Evolutionary conservation across 1,140 invertebrate genomes (phyloP).

Genomic region (Octopus sinensis): DNA sequence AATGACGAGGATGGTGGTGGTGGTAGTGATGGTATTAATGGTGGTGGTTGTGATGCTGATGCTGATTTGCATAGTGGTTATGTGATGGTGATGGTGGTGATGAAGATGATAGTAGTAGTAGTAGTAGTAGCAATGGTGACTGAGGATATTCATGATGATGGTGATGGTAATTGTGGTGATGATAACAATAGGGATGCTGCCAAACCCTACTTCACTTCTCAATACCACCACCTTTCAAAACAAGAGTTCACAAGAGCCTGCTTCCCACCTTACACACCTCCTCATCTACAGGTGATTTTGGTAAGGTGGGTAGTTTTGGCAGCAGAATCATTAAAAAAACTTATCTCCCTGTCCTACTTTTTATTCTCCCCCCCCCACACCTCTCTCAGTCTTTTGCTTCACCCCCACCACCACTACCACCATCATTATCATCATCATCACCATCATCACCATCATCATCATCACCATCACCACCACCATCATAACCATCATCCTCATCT

Average conservation of each 20-base stretch:
- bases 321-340: too few species aligned
- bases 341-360: constrained; percentile 14
- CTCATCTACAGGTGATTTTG: too few species aligned
- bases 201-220: neutral
- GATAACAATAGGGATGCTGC: constrained; percentile 4
- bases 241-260: neutral
- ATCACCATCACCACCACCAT: constrained; percentile 6
- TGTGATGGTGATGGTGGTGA: constrained; percentile 32
- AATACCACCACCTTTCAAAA: neutral
- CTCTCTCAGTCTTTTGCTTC: neutral
- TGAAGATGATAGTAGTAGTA: too few species aligned
- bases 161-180: constrained; percentile 17
- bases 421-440: constrained; percentile 14
- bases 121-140: constrained; percentile 7
- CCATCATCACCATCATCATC: constrained; percentile 17
- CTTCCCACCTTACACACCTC: neutral
- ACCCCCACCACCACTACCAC: neutral
- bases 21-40: too few species aligned
- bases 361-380: neutral
- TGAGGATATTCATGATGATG: constrained; percentile 10
- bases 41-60: too few species aligned
- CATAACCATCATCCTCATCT: constrained; percentile 19
- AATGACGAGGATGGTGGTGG: too few species aligned
- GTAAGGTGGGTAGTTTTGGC: too few species aligned
- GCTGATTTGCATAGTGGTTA: constrained; percentile 15